Evolutionary conservation across 2,113 vertebrate species (phyloP).

Genomic region (Nesogale talazaci): DNA sequence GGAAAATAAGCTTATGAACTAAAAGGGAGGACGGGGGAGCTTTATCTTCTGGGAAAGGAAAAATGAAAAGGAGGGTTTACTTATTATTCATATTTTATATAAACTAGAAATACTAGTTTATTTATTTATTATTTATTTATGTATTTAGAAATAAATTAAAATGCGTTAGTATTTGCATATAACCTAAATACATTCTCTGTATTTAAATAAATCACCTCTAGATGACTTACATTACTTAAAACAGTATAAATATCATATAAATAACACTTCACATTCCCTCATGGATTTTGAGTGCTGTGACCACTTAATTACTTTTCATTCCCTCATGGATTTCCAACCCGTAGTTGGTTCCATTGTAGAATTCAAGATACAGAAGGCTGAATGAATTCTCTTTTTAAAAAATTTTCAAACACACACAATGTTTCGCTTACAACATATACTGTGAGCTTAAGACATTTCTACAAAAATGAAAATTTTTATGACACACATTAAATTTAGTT

Average conservation of each 20-base stretch:
- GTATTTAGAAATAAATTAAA: too few relatives aligned
- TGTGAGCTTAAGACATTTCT: neutral
- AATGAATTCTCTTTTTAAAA: neutral
- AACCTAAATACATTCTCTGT: too few relatives aligned
- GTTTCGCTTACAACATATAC: neutral
- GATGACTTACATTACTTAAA: too few relatives aligned
- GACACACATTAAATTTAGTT: neutral
- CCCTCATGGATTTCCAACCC: too few relatives aligned
- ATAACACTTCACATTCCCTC: too few relatives aligned
- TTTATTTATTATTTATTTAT: too few relatives aligned
- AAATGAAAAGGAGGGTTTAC: constrained; percentile 42
- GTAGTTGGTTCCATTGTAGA: too few relatives aligned
- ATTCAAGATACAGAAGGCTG: too few relatives aligned
- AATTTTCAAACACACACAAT: neutral
- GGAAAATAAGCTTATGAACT: constrained; percentile 87
- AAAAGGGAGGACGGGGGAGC: constrained; percentile 86
- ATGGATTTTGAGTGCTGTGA: too few relatives aligned
- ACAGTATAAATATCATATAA: too few relatives aligned
- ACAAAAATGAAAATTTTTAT: constrained; percentile 14
- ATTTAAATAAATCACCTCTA: too few relatives aligned
- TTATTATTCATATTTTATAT: constrained; percentile 52
- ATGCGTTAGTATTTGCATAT: neutral
- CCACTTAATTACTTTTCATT: too few relatives aligned
- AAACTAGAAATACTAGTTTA: constrained; percentile 17
- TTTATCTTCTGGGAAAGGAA: constrained; percentile 82